Evolutionary conservation across 2,888 invertebrate genomes (phyloP).

Genomic region (Metalampra italica): DNA sequence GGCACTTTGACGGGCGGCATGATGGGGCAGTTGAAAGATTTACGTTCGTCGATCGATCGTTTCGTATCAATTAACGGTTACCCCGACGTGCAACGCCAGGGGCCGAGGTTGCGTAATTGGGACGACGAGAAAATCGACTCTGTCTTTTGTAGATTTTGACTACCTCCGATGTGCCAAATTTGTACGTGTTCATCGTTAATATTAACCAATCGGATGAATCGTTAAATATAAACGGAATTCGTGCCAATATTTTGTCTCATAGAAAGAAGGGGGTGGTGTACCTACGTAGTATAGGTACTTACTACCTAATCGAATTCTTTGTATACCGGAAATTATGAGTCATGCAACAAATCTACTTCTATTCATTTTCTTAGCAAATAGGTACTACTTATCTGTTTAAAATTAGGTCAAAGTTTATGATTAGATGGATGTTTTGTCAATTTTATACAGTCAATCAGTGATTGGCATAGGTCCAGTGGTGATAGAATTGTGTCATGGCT

Average conservation of each 20-base stretch:
- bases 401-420: not conserved
- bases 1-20: slow-evolving; percentile 71
- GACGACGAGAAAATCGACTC: slow-evolving; percentile 41
- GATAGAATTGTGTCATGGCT: slow-evolving; percentile 56
- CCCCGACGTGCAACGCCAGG: slow-evolving; percentile 34
- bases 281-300: slow-evolving; percentile 18
- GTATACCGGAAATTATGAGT: not conserved
- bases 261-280: slow-evolving; percentile 24
- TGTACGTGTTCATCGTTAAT: slow-evolving; percentile 45
- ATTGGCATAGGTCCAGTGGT: slow-evolving; percentile 48
- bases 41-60: slow-evolving; percentile 43
- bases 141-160: slow-evolving; percentile 65
- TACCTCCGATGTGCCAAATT: slow-evolving; percentile 57
- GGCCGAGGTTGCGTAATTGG: slow-evolving; percentile 55
- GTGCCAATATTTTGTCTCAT: slow-evolving; percentile 58
- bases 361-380: too few species aligned
- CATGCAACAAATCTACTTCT: not conserved
- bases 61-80: slow-evolving; percentile 29
- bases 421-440: slow-evolving; percentile 1
- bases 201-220: slow-evolving; percentile 58
- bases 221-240: slow-evolving; percentile 60
- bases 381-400: not conserved
- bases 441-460: slow-evolving; percentile 21
- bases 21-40: slow-evolving; percentile 40
- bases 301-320: not conserved